Evolutionary conservation across 2,797 vertebrate genomes (phyloP).

Genomic region (Cyclura pinguis): DNA sequence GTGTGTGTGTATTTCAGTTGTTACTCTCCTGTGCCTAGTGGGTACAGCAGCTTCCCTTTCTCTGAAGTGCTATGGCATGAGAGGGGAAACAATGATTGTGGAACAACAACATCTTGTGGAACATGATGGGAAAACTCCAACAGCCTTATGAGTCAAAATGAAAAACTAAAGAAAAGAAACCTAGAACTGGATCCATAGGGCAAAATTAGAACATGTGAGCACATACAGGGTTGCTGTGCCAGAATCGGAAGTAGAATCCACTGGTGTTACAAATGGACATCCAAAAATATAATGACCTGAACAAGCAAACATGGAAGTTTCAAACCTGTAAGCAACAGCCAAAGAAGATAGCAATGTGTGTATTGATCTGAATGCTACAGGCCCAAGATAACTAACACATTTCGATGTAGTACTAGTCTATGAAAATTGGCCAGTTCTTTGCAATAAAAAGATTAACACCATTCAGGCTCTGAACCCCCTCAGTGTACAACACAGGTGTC

Average conservation of each 20-base stretch:
- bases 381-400: not conserved
- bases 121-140: not conserved
- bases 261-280: not conserved
- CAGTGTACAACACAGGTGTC: not conserved
- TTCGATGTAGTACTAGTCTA: not conserved
- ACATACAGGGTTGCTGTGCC: not conserved
- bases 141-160: not conserved
- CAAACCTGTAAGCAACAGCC: not conserved
- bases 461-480: not conserved
- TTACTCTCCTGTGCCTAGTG: no score
- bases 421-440: not conserved
- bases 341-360: not conserved
- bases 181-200: not conserved
- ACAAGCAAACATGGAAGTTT: constrained; percentile 6
- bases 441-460: not conserved
- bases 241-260: not conserved
- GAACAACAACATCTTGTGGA: no score
- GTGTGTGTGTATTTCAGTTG: no score
- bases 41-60: no score
- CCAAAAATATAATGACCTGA: not conserved
- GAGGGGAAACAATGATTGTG: not conserved
- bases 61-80: not conserved
- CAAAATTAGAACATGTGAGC: not conserved
- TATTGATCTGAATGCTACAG: constrained; percentile 1
- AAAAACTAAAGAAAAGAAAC: not conserved